Base-by-base conservation (phyloP, 2,888 invertebrate genomes). In the Drosophila ezoana region DNA sequence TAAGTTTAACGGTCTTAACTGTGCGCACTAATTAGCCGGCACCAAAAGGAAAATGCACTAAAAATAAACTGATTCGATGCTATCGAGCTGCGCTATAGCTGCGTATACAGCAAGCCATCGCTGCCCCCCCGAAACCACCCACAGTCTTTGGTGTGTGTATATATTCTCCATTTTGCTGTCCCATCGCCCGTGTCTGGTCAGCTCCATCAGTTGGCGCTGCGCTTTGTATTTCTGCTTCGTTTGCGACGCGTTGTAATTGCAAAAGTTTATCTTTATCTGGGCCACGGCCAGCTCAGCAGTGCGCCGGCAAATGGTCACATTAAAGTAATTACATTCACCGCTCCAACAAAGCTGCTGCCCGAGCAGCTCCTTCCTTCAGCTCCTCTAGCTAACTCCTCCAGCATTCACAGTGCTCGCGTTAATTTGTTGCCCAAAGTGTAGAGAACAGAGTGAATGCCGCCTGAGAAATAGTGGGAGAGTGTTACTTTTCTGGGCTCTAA, bases 261-360 rank as follows among this genome's bases (percentile, higher is more conserved):
- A 88, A 86, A 86, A 86, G 85, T 86, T 85, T 88, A 88, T 88
- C 85, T 86, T 75, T 86, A 88, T 83, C 85, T 86, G 78, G 67
- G 73, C 72, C 78, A 76, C 52, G 68, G 66, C 66, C 84, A 80
- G 76, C 70, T 61, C 61, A 53, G 71, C 61, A 69, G 44, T 78
- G 54, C 28, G 28, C 67, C 63, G 58, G 60, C 74, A 77, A 84
- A 87, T 79, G 66, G 76, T 72, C 78, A 79, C 79, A 79, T 78
- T 79, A 78, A 79, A 78, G 75, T 78, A 78, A 78, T 79, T 78
- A 79, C 79, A 72, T 69, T 66, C 67, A 52, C 62, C 56, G 66
- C 47, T 41, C 66, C 71, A 43, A 51, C 58, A 56, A 63, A 62
- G 68, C 48, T 58, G 54, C 41, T 45, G 11, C 35, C 32, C 44